Evolutionary conservation across 2,888 invertebrate genomes (phyloP).

Genomic region (Polylopha cassiicola): DNA sequence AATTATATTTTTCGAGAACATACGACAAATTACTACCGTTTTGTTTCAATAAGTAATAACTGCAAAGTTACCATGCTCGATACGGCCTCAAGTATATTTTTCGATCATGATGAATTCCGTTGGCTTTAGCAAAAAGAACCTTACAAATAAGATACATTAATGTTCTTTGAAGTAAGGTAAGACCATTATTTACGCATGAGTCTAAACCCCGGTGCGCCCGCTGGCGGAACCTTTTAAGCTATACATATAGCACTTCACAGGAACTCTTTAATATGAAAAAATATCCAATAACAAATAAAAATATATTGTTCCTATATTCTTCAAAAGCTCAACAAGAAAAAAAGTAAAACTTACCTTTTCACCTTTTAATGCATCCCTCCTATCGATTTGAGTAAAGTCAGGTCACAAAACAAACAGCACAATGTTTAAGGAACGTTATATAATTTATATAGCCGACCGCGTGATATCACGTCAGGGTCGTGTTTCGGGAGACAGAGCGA

Average conservation of each 20-base stretch:
- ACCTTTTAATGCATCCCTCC: conserved; percentile 38
- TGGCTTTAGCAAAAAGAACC: conserved; percentile 1
- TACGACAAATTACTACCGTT: too few species aligned
- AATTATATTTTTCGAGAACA: too few species aligned
- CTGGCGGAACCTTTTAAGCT: background rate
- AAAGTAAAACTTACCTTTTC: conserved; percentile 32
- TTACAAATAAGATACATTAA: conserved; percentile 2
- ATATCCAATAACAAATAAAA: background rate
- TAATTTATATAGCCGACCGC: conserved; percentile 51
- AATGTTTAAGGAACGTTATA: conserved; percentile 47
- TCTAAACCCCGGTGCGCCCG: conserved; percentile 2
- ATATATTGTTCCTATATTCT: background rate
- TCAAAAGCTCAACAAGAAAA: conserved; percentile 23
- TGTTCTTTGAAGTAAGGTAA: conserved; percentile 13
- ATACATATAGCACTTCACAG: conserved; percentile 1
- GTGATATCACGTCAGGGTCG: conserved; percentile 50
- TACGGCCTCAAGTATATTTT: too few species aligned
- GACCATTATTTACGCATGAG: conserved; percentile 12
- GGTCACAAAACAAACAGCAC: conserved; percentile 66
- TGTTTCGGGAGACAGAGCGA: conserved; percentile 36
- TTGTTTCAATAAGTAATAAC: too few species aligned
- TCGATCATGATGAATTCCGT: background rate
- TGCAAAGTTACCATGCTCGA: too few species aligned
- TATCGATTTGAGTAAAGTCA: conserved; percentile 32
- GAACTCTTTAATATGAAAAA: background rate